Evolutionary conservation across 1,140 invertebrate genomes (phyloP).

Genomic region (Tetragonula clypearis): DNA sequence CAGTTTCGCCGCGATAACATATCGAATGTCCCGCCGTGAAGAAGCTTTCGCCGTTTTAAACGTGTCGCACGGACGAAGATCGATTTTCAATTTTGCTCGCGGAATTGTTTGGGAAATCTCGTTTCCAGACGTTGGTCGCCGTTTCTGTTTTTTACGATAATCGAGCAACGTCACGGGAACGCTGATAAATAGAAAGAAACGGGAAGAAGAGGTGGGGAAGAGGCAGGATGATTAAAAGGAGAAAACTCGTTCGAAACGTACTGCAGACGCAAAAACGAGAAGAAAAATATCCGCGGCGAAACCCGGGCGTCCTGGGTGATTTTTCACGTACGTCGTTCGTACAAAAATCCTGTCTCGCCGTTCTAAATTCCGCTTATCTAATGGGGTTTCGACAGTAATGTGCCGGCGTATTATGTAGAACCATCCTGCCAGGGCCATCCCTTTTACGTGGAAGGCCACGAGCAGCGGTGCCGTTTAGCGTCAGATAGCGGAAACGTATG

Average conservation of each 20-base stretch:
- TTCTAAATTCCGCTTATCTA: conserved; percentile 78
- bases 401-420: conserved; percentile 78
- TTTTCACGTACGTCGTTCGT: conserved; percentile 60
- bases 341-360: conserved; percentile 72
- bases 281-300: conserved; percentile 33
- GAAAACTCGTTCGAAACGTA: not conserved
- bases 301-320: conserved; percentile 40
- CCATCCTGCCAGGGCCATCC: conserved; percentile 71
- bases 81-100: not conserved
- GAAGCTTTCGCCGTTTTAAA: not conserved
- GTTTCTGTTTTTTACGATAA: not conserved
- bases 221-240: not conserved
- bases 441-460: conserved; percentile 76
- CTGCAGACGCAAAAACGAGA: not conserved
- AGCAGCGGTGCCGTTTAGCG: conserved; percentile 72
- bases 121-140: not conserved
- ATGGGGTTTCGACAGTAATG: conserved; percentile 75
- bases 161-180: not conserved
- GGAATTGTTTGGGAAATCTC: not conserved
- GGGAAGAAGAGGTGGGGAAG: not conserved
- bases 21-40: conserved; percentile 44
- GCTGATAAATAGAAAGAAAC: not conserved
- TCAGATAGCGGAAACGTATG: conserved; percentile 77
- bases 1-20: conserved; percentile 32
- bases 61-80: not conserved